Conservation (phyloP, 2,888 invertebrate species). For the Bellardia bayeri region DNA sequence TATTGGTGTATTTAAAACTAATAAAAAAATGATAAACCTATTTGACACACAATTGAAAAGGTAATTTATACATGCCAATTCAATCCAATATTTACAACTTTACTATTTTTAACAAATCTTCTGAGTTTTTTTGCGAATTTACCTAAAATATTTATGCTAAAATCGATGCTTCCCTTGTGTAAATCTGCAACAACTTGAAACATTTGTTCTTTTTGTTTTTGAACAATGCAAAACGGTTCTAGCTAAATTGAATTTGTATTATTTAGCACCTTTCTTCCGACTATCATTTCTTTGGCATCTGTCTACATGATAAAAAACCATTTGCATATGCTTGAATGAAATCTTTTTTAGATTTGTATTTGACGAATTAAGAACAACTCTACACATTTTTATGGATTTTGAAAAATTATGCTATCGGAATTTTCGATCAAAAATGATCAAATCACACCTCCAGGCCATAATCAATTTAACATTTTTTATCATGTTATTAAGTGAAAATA, state of each 20-base stretch:
- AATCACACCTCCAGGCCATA: too few species aligned
- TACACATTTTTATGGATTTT: too few species aligned
- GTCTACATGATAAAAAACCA: not conserved
- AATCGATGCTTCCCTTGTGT: not conserved
- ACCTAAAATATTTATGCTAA: conserved; percentile 6
- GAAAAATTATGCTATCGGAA: too few species aligned
- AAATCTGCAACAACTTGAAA: not conserved
- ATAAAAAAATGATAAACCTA: too few species aligned
- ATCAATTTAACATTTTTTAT: not conserved
- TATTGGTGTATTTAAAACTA: too few species aligned
- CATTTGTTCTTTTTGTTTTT: conserved; percentile 30
- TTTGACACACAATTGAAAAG: too few species aligned
- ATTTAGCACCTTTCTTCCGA: conserved; percentile 16
- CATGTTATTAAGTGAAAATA: conserved; percentile 64
- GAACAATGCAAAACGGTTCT: conserved; percentile 47
- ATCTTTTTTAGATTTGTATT: conserved; percentile 47
- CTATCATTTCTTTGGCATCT: not conserved
- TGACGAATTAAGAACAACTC: too few species aligned
- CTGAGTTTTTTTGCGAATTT: conserved; percentile 30
- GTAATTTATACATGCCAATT: not conserved
- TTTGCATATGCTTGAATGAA: conserved; percentile 47
- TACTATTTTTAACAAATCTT: not conserved
- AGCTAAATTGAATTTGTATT: conserved; percentile 63
- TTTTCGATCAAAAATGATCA: too few species aligned
- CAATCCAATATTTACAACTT: conserved; percentile 12